A percentile compares a stretch with the other conserved stretches of the same genome.
These are phyloP conservation scores for Haliclystus octoradiatus DNA, from an alignment of 30 jellyfish, hydroid and myxozoan genomes.

Conservation along the genomic window DNA sequence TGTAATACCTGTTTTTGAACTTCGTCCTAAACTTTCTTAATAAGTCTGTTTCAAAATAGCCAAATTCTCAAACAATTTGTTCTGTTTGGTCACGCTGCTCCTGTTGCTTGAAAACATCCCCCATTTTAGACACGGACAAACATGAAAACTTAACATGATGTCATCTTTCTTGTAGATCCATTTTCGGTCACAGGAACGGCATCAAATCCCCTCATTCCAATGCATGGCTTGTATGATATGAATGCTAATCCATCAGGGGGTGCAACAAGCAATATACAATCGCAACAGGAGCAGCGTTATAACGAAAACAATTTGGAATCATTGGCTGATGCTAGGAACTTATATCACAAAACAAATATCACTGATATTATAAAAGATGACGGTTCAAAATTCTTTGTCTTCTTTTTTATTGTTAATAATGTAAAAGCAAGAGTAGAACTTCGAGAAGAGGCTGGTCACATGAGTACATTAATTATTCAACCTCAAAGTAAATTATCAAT, in stretches of 20 bases:
- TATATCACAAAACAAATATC: not conserved
- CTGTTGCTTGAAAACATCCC: too few species aligned
- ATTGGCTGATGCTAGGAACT: not conserved
- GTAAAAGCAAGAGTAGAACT: constrained; percentile 63
- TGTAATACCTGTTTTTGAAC: too few species aligned
- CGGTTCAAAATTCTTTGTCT: not conserved
- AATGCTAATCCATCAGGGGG: not conserved
- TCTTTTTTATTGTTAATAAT: constrained; percentile 9
- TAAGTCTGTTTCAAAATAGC: too few species aligned
- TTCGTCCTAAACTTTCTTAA: too few species aligned
- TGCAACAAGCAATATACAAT: not conserved
- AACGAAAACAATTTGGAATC: not conserved
- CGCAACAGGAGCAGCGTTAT: not conserved
- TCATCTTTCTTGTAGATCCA: not conserved
- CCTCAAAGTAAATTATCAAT: constrained; percentile 49
- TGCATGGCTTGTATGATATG: not conserved
- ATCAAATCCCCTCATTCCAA: not conserved
- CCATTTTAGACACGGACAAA: too few species aligned
- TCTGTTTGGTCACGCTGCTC: too few species aligned
- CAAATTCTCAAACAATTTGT: too few species aligned
- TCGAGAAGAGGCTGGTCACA: constrained; percentile 39
- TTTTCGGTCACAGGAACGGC: not conserved
- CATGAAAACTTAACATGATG: too few species aligned
- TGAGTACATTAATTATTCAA: constrained; percentile 65
- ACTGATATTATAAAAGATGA: not conserved